Evolutionary conservation across 2,113 vertebrate species (phyloP).

Genomic region (Gorsachius goisagi): DNA sequence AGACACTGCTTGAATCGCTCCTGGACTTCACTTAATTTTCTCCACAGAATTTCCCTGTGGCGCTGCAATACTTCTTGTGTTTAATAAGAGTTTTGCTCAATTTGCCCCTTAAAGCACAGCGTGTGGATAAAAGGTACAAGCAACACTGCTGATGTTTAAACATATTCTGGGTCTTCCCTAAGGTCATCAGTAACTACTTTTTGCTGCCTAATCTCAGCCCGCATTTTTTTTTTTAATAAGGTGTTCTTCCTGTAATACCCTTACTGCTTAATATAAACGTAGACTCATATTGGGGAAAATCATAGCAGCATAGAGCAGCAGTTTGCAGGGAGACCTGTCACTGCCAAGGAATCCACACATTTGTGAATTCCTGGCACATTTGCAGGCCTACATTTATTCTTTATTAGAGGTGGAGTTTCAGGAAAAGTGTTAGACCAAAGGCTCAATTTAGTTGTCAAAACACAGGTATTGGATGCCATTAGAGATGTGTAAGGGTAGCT

Average conservation of each 20-base stretch:
- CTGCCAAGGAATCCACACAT: neutral
- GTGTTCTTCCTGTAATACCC: neutral
- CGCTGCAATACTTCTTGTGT: neutral
- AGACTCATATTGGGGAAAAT: neutral
- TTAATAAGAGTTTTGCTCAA: neutral
- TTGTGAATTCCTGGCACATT: neutral
- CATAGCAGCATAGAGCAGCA: neutral
- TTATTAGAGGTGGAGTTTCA: neutral
- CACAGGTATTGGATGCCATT: neutral
- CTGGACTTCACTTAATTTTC: neutral
- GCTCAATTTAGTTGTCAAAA: neutral
- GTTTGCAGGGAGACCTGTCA: neutral
- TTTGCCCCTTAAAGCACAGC: neutral
- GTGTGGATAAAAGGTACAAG: neutral
- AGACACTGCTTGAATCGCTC: neutral
- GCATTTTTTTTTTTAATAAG: neutral
- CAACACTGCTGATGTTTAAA: neutral
- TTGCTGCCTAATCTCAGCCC: neutral
- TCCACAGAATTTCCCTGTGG: neutral
- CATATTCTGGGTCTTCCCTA: neutral
- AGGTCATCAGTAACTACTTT: neutral
- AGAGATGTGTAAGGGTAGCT: neutral
- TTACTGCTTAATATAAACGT: neutral
- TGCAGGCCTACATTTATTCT: neutral
- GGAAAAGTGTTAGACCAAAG: neutral